Conservation (phyloP, 1,140 invertebrate genomes). For the Drosophila burlai region DNA sequence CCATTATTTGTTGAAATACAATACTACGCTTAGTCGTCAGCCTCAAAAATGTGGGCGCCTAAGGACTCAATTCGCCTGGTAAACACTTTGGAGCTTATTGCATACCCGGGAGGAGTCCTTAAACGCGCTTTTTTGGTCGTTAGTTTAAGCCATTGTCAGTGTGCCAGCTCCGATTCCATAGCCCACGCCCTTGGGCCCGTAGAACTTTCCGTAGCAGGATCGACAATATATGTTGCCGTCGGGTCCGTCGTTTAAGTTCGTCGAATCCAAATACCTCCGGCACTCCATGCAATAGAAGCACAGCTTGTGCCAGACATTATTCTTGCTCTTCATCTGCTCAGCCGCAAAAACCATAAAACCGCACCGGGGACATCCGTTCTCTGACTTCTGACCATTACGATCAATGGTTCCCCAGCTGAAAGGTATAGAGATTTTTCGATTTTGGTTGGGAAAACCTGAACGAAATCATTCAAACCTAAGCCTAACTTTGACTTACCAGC, state of each 20-base stretch:
- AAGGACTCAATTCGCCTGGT: not conserved
- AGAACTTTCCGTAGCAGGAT: conserved; percentile 96
- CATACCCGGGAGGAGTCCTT: conserved; percentile 1
- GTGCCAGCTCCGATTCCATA: conserved; percentile 95
- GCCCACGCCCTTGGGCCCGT: conserved; percentile 97
- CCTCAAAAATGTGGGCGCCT: conserved; percentile 37
- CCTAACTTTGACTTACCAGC: conserved; percentile 32
- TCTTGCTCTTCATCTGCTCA: conserved; percentile 97
- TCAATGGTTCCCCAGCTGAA: conserved; percentile 43
- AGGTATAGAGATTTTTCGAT: not conserved
- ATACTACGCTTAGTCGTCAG: conserved; percentile 33
- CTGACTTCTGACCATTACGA: conserved; percentile 62
- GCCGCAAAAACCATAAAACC: conserved; percentile 96
- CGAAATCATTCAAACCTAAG: no score
- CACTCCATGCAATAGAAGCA: conserved; percentile 98
- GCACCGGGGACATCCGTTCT: conserved; percentile 91
- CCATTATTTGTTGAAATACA: conserved; percentile 18
- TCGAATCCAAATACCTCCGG: conserved; percentile 95
- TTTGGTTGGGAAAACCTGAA: no score
- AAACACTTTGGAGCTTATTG: conserved; percentile 30
- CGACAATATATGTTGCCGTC: conserved; percentile 98
- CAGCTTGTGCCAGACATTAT: conserved; percentile 96
- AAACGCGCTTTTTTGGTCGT: conserved; percentile 36
- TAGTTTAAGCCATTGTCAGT: conserved; percentile 88
- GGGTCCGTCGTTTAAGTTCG: conserved; percentile 95